Evolutionary conservation across 2,888 invertebrate genomes (phyloP).

Genomic region (Deilephila porcellus): DNA sequence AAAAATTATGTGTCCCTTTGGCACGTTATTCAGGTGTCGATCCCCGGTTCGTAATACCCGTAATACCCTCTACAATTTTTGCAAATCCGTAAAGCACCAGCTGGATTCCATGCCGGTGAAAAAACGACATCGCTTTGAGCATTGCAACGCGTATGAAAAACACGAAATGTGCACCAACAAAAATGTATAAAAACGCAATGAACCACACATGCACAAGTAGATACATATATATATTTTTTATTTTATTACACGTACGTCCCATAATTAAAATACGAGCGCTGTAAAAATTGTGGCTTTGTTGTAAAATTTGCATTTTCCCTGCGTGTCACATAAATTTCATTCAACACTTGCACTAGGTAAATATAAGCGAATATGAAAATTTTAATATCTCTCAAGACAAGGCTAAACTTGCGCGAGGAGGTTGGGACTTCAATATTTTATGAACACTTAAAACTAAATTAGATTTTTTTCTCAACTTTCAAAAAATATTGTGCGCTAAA

Average conservation of each 20-base stretch:
- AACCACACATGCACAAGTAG: neutral
- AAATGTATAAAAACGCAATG: slow-evolving; percentile 23
- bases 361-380: slow-evolving; percentile 64
- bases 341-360: slow-evolving; percentile 48
- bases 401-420: slow-evolving; percentile 61
- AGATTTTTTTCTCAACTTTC: slow-evolving; percentile 60
- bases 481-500: slow-evolving; percentile 52
- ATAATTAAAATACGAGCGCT: slow-evolving; percentile 46
- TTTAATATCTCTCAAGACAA: slow-evolving; percentile 71
- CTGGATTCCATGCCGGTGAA: slow-evolving; percentile 56
- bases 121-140: slow-evolving; percentile 63
- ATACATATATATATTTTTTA: neutral
- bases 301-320: slow-evolving; percentile 40
- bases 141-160: slow-evolving; percentile 47
- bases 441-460: slow-evolving; percentile 73
- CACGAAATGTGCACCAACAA: slow-evolving; percentile 34
- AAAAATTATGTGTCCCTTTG: slow-evolving; percentile 14
- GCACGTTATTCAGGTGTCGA: slow-evolving; percentile 42
- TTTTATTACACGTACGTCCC: slow-evolving; percentile 37
- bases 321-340: slow-evolving; percentile 44
- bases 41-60: slow-evolving; percentile 33
- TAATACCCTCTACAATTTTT: slow-evolving; percentile 61
- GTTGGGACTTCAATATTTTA: slow-evolving; percentile 72
- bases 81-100: slow-evolving; percentile 64
- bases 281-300: slow-evolving; percentile 35